phyloP scores from a whole-genome alignment of 2,797 vertebrate species.

The Megaceryle alcyon region DNA sequence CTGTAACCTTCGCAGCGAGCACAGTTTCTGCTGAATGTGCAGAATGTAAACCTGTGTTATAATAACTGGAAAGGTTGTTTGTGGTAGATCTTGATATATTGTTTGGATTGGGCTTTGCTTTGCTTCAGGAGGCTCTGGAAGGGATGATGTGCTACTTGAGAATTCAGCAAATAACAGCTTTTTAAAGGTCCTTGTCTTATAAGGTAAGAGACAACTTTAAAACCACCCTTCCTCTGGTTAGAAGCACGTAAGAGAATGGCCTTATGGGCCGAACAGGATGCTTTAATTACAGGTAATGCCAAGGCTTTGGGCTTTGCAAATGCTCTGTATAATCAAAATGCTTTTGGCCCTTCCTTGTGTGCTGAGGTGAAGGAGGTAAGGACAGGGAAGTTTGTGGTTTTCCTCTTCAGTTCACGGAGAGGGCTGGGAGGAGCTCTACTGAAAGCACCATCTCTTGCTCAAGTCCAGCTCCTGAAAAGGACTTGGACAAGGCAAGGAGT shows the following conservation, averaged over 20 bases:
- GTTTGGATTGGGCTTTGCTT: conserved; percentile 23
- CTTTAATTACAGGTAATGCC: neutral
- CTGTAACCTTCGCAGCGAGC: neutral
- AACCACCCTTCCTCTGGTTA: neutral
- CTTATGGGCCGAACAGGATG: neutral
- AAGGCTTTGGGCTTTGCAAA: neutral
- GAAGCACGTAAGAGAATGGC: neutral
- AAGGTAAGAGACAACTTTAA: neutral
- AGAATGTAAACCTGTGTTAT: neutral
- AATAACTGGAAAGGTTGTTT: neutral
- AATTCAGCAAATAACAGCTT: neutral
- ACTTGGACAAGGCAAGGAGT: neutral
- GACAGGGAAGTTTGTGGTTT: neutral
- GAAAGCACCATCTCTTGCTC: neutral
- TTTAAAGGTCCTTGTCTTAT: neutral
- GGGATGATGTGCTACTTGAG: neutral
- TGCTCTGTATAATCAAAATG: neutral
- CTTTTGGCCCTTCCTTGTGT: neutral
- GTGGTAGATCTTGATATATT: neutral
- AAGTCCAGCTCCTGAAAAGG: neutral
- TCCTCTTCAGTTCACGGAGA: neutral
- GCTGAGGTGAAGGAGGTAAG: neutral
- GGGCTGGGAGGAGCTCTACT: neutral
- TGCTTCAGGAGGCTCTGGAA: neutral
- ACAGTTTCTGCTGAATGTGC: conserved; percentile 41